These are phyloP conservation scores for Nycticorax nycticorax DNA, from an alignment of 2,113 vertebrate species.

Conservation along the genomic window DNA sequence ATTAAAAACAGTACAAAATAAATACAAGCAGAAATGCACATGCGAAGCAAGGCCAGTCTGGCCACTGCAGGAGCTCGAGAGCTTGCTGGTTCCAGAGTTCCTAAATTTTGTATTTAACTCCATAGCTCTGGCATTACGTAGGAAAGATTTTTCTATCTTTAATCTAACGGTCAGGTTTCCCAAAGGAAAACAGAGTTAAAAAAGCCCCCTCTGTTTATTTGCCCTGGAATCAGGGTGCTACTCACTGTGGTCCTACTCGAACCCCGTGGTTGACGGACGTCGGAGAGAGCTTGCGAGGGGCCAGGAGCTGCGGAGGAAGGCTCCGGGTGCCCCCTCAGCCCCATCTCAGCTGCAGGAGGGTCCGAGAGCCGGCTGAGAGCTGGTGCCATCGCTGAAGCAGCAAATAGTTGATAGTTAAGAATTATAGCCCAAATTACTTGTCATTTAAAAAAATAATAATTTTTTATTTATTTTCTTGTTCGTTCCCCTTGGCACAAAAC, in stretches of 20 bases:
- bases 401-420: background rate
- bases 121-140: background rate
- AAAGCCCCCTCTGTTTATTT: background rate
- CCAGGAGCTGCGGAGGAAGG: background rate
- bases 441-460: background rate
- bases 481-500: background rate
- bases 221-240: background rate
- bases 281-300: background rate
- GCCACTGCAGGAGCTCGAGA: background rate
- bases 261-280: background rate
- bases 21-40: background rate
- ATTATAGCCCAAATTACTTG: background rate
- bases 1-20: background rate
- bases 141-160: background rate
- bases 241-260: background rate
- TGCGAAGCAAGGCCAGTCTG: background rate
- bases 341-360: background rate
- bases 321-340: background rate
- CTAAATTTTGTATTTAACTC: background rate
- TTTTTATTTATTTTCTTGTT: background rate
- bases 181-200: background rate
- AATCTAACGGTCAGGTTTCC: background rate
- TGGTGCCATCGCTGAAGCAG: fast-evolving
- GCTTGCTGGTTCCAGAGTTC: background rate
- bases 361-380: too few relatives aligned